Conservation (phyloP, 2,888 invertebrate species). For the Chloromyia formosa region DNA sequence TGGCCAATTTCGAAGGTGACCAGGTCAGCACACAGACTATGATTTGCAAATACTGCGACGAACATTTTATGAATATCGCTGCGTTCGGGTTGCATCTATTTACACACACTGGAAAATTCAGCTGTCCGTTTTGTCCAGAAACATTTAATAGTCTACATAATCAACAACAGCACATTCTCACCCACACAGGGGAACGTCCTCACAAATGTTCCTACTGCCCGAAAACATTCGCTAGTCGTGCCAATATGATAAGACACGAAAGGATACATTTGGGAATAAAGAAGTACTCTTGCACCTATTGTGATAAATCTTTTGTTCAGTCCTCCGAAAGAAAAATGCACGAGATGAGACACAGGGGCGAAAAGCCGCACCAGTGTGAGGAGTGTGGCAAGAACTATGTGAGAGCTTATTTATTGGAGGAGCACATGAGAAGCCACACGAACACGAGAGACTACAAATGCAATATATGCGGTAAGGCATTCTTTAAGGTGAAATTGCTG, state of each 20-base stretch:
- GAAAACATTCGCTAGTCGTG: slow-evolving; percentile 38
- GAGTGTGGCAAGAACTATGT: slow-evolving; percentile 58
- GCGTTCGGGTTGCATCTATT: neutral
- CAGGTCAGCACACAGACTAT: too few relatives aligned
- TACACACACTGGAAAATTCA: slow-evolving; percentile 15
- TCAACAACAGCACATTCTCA: neutral
- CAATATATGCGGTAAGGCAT: slow-evolving; percentile 55
- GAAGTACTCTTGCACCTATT: slow-evolving; percentile 45
- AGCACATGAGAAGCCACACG: slow-evolving; percentile 57
- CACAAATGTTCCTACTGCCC: slow-evolving; percentile 36
- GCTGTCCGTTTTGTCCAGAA: slow-evolving; percentile 18
- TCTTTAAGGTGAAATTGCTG: slow-evolving; percentile 57
- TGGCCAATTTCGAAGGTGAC: too few relatives aligned
- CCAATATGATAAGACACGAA: slow-evolving; percentile 31
- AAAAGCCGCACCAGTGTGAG: slow-evolving; percentile 58
- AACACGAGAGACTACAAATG: slow-evolving; percentile 58
- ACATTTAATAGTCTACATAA: neutral
- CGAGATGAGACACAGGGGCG: slow-evolving; percentile 54
- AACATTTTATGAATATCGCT: neutral
- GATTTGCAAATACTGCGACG: slow-evolving; percentile 32
- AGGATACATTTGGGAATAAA: slow-evolving; percentile 30
- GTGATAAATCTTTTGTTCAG: slow-evolving; percentile 56
- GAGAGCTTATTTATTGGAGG: slow-evolving; percentile 56
- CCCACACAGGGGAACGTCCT: slow-evolving; percentile 20
- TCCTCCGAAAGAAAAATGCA: slow-evolving; percentile 56